Evolutionary conservation across 2,797 vertebrate species (phyloP).

Genomic region (Macroramphosus scolopax): DNA sequence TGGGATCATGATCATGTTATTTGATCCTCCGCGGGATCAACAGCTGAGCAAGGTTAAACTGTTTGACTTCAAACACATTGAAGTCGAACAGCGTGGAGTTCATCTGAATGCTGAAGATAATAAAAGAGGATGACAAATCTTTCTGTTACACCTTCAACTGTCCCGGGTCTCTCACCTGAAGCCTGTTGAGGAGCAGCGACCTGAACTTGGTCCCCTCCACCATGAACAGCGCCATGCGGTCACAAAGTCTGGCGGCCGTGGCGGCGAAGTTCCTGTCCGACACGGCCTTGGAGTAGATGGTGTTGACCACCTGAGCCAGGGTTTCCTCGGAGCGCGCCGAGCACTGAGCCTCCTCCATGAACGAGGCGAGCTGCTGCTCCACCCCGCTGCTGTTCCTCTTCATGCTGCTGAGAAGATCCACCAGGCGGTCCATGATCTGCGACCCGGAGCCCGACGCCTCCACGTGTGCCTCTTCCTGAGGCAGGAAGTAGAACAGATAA

Average conservation of each 20-base stretch:
- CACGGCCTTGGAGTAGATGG: constrained; percentile 92
- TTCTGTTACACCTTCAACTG: too few relatives aligned
- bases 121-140: too few relatives aligned
- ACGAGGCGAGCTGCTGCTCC: constrained; percentile 89
- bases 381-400: constrained; percentile 92
- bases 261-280: constrained; percentile 93
- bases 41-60: too few relatives aligned
- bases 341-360: constrained; percentile 96
- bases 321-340: constrained; percentile 91
- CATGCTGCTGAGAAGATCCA: constrained; percentile 96
- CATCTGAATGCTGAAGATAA: too few relatives aligned
- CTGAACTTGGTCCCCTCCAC: constrained; percentile 98
- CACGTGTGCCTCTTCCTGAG: constrained; percentile 85
- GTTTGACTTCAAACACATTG: too few relatives aligned
- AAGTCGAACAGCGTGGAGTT: too few relatives aligned
- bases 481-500: background rate
- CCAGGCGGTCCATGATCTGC: constrained; percentile 91
- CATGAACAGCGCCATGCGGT: constrained; percentile 98
- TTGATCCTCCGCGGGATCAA: too few relatives aligned
- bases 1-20: too few relatives aligned
- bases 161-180: constrained; percentile 83
- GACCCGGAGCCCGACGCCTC: constrained; percentile 69
- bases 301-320: constrained; percentile 88
- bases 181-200: constrained; percentile 94
- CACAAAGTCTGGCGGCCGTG: constrained; percentile 91